Evolutionary conservation across 1,140 invertebrate genomes (phyloP).

Genomic region (Sitodiplosis mosellana): DNA sequence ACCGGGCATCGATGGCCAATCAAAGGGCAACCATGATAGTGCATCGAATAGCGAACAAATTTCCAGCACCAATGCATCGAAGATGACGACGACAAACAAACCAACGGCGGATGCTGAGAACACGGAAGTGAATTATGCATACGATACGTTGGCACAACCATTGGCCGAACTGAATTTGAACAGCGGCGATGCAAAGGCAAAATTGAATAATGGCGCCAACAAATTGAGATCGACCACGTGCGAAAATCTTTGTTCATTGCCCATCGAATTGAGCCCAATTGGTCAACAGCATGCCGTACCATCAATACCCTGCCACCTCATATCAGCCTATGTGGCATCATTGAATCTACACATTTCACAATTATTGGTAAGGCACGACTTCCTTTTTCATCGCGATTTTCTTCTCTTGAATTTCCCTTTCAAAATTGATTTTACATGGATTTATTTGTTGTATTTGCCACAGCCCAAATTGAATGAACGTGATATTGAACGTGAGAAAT

Average conservation of each 20-base stretch:
- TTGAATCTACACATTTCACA: constrained; percentile 36
- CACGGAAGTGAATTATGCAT: no score
- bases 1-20: neutral
- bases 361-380: constrained; percentile 29
- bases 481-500: constrained; percentile 54
- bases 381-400: neutral
- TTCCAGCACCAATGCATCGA: no score
- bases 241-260: neutral
- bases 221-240: neutral
- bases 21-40: neutral
- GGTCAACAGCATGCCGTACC: constrained; percentile 18
- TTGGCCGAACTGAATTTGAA: no score
- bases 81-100: no score
- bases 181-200: no score
- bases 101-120: no score
- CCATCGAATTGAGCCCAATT: neutral
- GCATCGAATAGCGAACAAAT: neutral
- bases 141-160: no score
- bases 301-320: constrained; percentile 29
- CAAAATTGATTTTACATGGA: constrained; percentile 1
- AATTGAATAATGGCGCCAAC: no score
- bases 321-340: constrained; percentile 30
- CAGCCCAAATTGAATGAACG: constrained; percentile 52
- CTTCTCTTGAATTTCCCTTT: neutral
- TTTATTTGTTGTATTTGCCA: constrained; percentile 6